Evolutionary conservation across 2,113 vertebrate genomes (phyloP).

Genomic region (Crotalus tigris): DNA sequence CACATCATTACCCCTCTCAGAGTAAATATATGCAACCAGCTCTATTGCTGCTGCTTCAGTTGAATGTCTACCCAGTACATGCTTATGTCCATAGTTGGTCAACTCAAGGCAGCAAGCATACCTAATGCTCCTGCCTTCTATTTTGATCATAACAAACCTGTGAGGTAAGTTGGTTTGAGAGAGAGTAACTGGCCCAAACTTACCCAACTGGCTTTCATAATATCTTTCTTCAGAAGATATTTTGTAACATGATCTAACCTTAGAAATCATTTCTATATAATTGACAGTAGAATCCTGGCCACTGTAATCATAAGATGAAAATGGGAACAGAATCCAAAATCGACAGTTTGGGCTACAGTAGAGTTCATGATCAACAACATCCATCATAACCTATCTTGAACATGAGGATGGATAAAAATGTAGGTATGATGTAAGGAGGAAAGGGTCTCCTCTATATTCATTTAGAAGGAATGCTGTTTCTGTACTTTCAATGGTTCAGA

Average conservation of each 20-base stretch:
- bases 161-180: not conserved
- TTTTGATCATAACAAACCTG: not conserved
- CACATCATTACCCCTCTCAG: not conserved
- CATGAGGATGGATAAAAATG: not conserved
- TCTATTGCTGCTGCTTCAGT: not conserved
- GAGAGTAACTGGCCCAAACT: not conserved
- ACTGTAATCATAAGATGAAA: not conserved
- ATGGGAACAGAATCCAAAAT: not conserved
- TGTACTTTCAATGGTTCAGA: not conserved
- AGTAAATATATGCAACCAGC: not conserved
- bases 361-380: not conserved
- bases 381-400: not conserved
- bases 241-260: not conserved
- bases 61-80: not conserved
- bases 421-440: not conserved
- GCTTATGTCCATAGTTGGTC: not conserved
- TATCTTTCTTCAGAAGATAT: not conserved
- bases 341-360: not conserved
- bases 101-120: not conserved
- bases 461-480: not conserved
- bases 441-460: not conserved
- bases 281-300: not conserved
- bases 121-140: not conserved
- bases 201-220: not conserved
- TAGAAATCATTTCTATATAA: not conserved